These are phyloP conservation scores for Leptobrachium leishanense DNA, from an alignment of 2,113 vertebrate species.

Conservation along the genomic window DNA sequence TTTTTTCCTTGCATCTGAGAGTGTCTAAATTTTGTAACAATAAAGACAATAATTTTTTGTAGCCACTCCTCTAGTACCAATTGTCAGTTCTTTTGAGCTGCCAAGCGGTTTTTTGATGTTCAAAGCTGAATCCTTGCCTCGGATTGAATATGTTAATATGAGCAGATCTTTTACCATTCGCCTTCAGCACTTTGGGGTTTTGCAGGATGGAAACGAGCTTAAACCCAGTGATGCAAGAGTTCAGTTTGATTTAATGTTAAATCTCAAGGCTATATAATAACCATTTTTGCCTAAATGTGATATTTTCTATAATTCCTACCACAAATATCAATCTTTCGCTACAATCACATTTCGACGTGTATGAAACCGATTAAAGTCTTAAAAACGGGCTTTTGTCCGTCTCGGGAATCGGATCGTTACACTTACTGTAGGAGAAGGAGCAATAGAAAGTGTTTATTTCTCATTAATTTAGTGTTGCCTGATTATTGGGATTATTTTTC, in stretches of 20 bases:
- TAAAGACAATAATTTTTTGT: too few species aligned
- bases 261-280: conserved; percentile 31
- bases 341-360: conserved; percentile 21
- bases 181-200: conserved; percentile 12
- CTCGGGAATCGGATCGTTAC: conserved; percentile 43
- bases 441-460: conserved; percentile 25
- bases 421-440: conserved; percentile 28
- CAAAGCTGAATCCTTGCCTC: too few species aligned
- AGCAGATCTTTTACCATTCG: conserved; percentile 11
- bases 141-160: conserved; percentile 1
- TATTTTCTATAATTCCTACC: conserved; percentile 21
- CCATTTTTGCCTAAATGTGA: conserved; percentile 34
- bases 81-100: too few species aligned
- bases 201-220: conserved; percentile 3
- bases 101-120: too few species aligned
- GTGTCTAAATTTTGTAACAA: too few species aligned
- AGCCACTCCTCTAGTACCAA: too few species aligned
- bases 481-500: conserved; percentile 1
- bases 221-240: conserved; percentile 38
- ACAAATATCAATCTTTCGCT: conserved; percentile 38
- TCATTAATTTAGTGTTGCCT: conserved; percentile 20
- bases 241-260: conserved; percentile 37
- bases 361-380: conserved; percentile 45
- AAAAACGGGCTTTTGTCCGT: conserved; percentile 25
- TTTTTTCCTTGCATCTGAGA: too few species aligned